These are phyloP conservation scores for Zaprionus africanus DNA, from an alignment of 1,140 invertebrate genomes.

Conservation along the genomic window DNA sequence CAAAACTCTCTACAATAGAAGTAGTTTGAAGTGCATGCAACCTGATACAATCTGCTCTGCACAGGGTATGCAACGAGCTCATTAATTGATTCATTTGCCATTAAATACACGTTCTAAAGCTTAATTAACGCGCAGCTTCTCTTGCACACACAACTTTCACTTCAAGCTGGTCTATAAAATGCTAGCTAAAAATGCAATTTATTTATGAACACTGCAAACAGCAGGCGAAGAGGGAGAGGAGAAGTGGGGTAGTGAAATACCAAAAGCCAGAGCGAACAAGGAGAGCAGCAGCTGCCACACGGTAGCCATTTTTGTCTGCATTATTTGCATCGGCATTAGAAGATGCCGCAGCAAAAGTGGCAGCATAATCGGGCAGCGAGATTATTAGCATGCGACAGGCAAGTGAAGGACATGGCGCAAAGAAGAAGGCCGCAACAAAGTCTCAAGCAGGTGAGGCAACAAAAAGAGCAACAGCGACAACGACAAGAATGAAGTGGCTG, in stretches of 20 bases:
- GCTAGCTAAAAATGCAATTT: slow-evolving; percentile 2
- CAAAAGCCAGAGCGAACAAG: not conserved
- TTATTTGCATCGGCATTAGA: slow-evolving; percentile 41
- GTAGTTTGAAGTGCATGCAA: not conserved
- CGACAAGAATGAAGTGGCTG: slow-evolving; percentile 13
- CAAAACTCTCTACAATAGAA: not conserved
- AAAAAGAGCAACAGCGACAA: not conserved
- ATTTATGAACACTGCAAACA: slow-evolving; percentile 4
- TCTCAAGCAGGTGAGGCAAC: slow-evolving; percentile 11
- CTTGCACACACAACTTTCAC: not conserved
- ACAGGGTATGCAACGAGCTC: not conserved
- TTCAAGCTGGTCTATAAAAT: not conserved
- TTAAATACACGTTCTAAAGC: not conserved
- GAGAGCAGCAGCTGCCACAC: not conserved
- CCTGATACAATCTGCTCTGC: no score
- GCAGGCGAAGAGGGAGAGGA: not conserved
- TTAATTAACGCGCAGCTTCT: not conserved
- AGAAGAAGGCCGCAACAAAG: slow-evolving; percentile 20
- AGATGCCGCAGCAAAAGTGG: slow-evolving; percentile 23
- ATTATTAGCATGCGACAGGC: slow-evolving; percentile 66
- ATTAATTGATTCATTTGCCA: slow-evolving; percentile 2
- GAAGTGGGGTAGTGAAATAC: not conserved
- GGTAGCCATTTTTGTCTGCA: slow-evolving; percentile 23
- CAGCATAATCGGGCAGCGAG: slow-evolving; percentile 60
- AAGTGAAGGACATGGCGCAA: slow-evolving; percentile 2